phyloP scores from a whole-genome alignment of 2,888 invertebrate genomes.

The Margaritifera margaritifera region DNA sequence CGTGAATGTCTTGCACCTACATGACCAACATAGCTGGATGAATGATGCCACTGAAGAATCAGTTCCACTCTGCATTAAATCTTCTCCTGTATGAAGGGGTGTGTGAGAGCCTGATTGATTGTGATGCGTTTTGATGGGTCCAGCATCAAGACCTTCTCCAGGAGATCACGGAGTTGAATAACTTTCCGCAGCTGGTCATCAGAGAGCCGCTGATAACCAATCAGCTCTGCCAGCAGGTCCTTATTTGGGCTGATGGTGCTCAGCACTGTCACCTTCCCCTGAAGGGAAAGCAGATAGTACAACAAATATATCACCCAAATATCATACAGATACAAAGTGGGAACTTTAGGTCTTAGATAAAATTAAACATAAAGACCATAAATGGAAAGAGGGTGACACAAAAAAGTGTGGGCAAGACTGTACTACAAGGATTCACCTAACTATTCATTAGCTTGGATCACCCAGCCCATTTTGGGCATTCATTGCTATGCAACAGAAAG shows the following conservation, averaged over 20 bases:
- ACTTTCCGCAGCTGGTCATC: constrained; percentile 93
- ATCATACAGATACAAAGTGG: too few relatives aligned
- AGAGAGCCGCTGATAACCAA: constrained; percentile 90
- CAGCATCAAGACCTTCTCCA: constrained; percentile 92
- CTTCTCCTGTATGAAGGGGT: constrained; percentile 93
- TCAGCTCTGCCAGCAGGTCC: constrained; percentile 89
- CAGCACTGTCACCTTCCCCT: constrained; percentile 97
- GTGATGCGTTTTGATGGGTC: constrained; percentile 94
- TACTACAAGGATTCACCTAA: too few relatives aligned
- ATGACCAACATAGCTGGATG: too few relatives aligned
- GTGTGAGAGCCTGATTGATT: constrained; percentile 93
- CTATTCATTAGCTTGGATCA: too few relatives aligned
- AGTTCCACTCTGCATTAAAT: constrained; percentile 26
- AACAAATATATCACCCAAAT: background rate
- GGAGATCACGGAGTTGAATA: constrained; percentile 89
- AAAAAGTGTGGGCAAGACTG: too few relatives aligned
- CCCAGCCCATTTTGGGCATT: too few relatives aligned
- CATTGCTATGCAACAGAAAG: too few relatives aligned
- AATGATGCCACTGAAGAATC: too few relatives aligned
- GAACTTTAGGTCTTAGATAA: too few relatives aligned
- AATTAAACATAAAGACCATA: too few relatives aligned
- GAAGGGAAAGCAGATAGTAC: constrained; percentile 60
- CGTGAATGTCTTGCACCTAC: too few relatives aligned
- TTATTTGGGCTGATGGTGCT: constrained; percentile 86
- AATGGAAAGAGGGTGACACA: too few relatives aligned